phyloP scores from a whole-genome alignment of 2,113 vertebrate species.

The Acrocephalus kingi region DNA sequence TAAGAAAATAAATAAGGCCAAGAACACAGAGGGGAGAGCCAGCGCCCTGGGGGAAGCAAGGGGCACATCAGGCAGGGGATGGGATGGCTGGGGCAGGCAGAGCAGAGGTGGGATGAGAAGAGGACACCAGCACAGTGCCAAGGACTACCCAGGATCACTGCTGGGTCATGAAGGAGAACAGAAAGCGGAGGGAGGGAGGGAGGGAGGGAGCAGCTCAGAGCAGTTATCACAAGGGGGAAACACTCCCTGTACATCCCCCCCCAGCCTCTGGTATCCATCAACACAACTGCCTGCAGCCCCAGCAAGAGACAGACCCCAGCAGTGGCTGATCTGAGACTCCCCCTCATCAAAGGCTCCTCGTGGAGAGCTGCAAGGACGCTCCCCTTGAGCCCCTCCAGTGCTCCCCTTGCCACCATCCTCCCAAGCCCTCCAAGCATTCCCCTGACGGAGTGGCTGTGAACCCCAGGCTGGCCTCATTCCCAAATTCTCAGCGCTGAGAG shows the following conservation, averaged over 20 bases:
- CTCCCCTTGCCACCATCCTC: not conserved
- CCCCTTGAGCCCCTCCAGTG: fast-evolving
- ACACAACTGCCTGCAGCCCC: not conserved
- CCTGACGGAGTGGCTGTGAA: not conserved
- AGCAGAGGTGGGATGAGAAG: not conserved
- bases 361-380: not conserved
- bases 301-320: not conserved
- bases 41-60: fast-evolving
- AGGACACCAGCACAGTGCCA: fast-evolving
- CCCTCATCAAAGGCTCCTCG: not conserved
- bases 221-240: not conserved
- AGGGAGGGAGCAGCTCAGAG: constrained; percentile 44
- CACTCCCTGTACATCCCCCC: not conserved
- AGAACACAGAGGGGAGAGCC: fast-evolving
- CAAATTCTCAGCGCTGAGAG: not conserved
- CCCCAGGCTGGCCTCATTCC: not conserved
- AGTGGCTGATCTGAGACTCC: not conserved
- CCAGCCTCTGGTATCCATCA: constrained; percentile 25
- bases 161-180: constrained; percentile 66
- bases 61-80: fast-evolving
- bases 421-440: fast-evolving
- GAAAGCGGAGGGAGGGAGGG: constrained; percentile 29
- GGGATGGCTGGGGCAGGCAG: not conserved
- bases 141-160: not conserved
- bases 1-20: not conserved